Evolutionary conservation across 2,888 invertebrate species (phyloP), one percentile per base, ranked within the genome.

Genomic region (Ctena decussata): DNA sequence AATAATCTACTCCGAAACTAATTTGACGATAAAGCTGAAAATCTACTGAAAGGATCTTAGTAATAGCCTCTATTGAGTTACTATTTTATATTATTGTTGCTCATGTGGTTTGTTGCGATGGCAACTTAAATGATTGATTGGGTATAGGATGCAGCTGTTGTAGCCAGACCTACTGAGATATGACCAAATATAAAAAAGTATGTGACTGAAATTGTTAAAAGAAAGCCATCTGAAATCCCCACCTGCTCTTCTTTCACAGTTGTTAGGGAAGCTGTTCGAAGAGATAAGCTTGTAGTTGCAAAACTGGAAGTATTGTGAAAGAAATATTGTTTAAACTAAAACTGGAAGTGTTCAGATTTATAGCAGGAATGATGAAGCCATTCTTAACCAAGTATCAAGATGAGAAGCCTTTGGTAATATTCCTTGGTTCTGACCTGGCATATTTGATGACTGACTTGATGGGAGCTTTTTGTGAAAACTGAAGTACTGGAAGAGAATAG

Each of bases 61-160:
- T n/a, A n/a, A n/a, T n/a, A n/a, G n/a, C n/a, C n/a, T n/a, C n/a
- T n/a, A n/a, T n/a, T n/a, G n/a, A n/a, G n/a, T n/a, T n/a, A n/a
- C n/a, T n/a, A n/a, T n/a, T n/a, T n/a, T n/a, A n/a, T n/a, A n/a
- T n/a, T n/a, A n/a, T n/a, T n/a, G n/a, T n/a, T n/a, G n/a, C n/a
- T n/a, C n/a, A n/a, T n/a, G n/a, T n/a, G n/a, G n/a, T n/a, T n/a
- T n/a, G n/a, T n/a, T n/a, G n/a, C n/a, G n/a, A n/a, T n/a, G n/a
- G n/a, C n/a, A n/a, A n/a, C n/a, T n/a, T n/a, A n/a, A n/a, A n/a
- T n/a, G n/a, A n/a, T n/a, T n/a, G n/a, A n/a, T 41, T 78, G 79
- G 82, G 35, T 85, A 24, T 82, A 85, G 46, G 80, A 82, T 80
- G 76, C 49, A 32, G 72, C 78, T 27, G 82, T 82, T 30, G 77